phyloP scores from a whole-genome alignment of 2,113 vertebrate species.

The Oryzias woworae region DNA sequence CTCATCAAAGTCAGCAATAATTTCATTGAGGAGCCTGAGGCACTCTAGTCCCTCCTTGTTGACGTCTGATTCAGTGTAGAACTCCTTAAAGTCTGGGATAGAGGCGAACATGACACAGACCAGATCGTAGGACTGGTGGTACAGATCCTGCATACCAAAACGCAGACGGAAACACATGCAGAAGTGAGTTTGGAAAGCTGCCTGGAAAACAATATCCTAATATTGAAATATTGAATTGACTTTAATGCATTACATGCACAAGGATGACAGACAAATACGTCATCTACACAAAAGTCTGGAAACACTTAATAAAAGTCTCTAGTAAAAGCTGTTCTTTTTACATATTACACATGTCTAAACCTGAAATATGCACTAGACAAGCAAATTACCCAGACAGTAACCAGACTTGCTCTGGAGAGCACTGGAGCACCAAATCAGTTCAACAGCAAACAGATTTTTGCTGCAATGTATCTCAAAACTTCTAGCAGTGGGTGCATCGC shows the following conservation, averaged over 20 bases:
- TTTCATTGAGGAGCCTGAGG: conserved; percentile 94
- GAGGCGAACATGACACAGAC: conserved; percentile 99
- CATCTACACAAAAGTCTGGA: not conserved
- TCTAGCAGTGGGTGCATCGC: conserved; percentile 15
- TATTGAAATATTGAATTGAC: too few species aligned
- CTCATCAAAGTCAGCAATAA: conserved; percentile 97
- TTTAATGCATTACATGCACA: too few species aligned
- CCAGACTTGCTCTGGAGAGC: conserved; percentile 10
- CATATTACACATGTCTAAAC: not conserved
- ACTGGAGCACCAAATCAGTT: conserved; percentile 17
- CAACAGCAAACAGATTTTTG: conserved; percentile 14
- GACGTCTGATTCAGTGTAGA: conserved; percentile 97
- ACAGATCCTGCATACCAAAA: conserved; percentile 83
- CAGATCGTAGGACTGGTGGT: conserved; percentile 96
- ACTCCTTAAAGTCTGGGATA: conserved; percentile 98
- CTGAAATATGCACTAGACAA: not conserved
- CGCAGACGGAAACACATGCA: conserved; percentile 14
- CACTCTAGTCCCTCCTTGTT: conserved; percentile 98
- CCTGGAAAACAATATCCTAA: not conserved
- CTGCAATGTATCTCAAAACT: conserved; percentile 19
- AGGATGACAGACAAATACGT: not conserved
- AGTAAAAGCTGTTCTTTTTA: not conserved
- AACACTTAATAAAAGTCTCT: not conserved
- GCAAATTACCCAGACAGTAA: conserved; percentile 6
- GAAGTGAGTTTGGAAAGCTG: conserved; percentile 3